Base-by-base conservation (phyloP, 2,113 vertebrate species). In the Haemorhous mexicanus region DNA sequence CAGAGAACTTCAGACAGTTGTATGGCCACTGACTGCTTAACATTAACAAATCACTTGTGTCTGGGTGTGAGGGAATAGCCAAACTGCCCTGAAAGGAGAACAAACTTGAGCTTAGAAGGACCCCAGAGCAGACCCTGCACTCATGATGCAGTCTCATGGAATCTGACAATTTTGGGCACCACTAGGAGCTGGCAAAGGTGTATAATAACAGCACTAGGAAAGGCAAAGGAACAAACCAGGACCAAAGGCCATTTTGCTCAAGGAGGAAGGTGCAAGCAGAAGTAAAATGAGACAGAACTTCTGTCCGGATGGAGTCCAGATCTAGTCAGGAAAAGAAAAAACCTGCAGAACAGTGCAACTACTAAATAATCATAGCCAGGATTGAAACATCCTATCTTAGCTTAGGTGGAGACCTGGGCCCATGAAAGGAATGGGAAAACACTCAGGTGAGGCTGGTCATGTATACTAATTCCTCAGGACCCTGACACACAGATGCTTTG, bases 61-160 rank as follows among this genome's bases (percentile, higher is more conserved):
- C 28, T 72, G 69, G 70, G 11, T 55, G 22, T n/a, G 44, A 73
- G 41, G 32, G 14, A 83, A 9, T 13, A 80, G 16, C 12, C 4
- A 6, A 66, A 79, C 30, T 68, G 13, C 13, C 37, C 67, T 52
- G 19, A 11, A 30, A 50, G 7, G 16, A 24, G 7, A 61, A 28
- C 8, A 76, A 49, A 9, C 35, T 59, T 4, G 4, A 74, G 35
- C 4, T 43, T 35, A 72, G 23, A 7, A 22, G 21, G 1, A 33
- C 2, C 8, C 10, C 26, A 37, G 46, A 0, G 1, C 23, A 85
- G 26, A 55, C 2, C 7, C 6, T 21, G 8, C 3, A 27, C 19
- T 73, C 32, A 9, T 1, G 6, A 11, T 24, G 5, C 5, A 23
- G 7, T 64, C 23, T 44, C 14, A 17, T 1, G 6, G 16, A 24